phyloP scores from a whole-genome alignment of 2,888 invertebrate genomes.

The Choristoneura rosaceana region DNA sequence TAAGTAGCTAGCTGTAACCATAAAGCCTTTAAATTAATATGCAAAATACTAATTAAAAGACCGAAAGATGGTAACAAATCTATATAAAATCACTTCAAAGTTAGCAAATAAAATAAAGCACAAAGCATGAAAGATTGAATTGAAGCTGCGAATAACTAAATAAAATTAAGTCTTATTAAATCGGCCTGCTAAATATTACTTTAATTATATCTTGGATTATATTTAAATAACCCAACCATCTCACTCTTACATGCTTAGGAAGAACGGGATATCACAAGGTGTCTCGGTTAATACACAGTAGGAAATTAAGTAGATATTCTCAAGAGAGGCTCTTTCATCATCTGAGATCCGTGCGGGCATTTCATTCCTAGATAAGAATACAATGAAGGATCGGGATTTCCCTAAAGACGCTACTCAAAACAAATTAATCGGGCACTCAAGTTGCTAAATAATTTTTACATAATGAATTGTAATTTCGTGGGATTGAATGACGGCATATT shows the following conservation, averaged over 20 bases:
- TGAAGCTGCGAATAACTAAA: slow-evolving; percentile 5
- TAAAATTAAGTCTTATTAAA: slow-evolving; percentile 14
- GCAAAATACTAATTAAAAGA: slow-evolving; percentile 6
- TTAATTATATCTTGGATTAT: not conserved
- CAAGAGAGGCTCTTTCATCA: slow-evolving; percentile 31
- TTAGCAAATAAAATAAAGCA: slow-evolving; percentile 30
- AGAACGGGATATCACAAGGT: not conserved
- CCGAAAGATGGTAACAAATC: slow-evolving; percentile 29
- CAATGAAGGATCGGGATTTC: slow-evolving; percentile 25
- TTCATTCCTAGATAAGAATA: slow-evolving; percentile 32
- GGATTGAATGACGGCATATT: not conserved
- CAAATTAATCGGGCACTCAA: not conserved
- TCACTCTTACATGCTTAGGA: not conserved
- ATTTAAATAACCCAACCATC: not conserved
- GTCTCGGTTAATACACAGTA: slow-evolving; percentile 4
- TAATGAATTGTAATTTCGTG: not conserved
- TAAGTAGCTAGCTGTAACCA: not conserved
- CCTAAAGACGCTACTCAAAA: slow-evolving; percentile 14
- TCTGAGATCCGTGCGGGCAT: slow-evolving; percentile 4
- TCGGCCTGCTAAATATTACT: not conserved
- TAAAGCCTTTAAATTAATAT: not conserved
- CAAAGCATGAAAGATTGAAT: slow-evolving; percentile 26
- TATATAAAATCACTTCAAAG: slow-evolving; percentile 11
- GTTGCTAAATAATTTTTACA: not conserved
- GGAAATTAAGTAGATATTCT: slow-evolving; percentile 18